Conservation (phyloP, 1,140 invertebrate species). For the Adoxophyes honmai region DNA sequence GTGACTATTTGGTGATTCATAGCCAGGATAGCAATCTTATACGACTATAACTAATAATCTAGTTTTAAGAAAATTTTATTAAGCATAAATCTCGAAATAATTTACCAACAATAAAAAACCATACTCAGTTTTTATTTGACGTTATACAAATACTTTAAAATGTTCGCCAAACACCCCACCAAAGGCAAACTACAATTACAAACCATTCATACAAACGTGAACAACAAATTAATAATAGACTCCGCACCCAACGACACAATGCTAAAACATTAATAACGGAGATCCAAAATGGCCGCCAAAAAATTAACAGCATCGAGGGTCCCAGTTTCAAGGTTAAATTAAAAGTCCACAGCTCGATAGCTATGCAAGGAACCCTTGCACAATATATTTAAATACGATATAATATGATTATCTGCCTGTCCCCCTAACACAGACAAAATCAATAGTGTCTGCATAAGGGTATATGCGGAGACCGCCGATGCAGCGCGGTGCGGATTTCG, state of each 20-base stretch:
- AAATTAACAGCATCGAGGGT: constrained; percentile 7
- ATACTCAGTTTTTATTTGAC: too few relatives aligned
- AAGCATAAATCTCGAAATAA: too few relatives aligned
- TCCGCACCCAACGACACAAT: neutral
- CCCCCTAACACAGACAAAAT: constrained; percentile 76
- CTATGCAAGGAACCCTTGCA: constrained; percentile 33
- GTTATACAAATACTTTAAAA: too few relatives aligned
- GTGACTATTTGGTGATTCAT: too few relatives aligned
- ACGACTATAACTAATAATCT: too few relatives aligned
- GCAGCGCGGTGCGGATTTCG: constrained; percentile 18
- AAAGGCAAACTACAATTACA: too few relatives aligned
- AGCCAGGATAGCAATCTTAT: too few relatives aligned
- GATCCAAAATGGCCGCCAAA: constrained; percentile 6
- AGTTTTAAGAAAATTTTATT: too few relatives aligned
- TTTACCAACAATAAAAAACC: too few relatives aligned
- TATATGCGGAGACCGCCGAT: constrained; percentile 52
- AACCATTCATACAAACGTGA: too few relatives aligned
- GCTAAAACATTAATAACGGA: neutral
- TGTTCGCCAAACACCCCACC: too few relatives aligned
- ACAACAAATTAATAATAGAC: neutral
- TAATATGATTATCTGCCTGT: constrained; percentile 72
- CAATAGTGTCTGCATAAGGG: constrained; percentile 63
- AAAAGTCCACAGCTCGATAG: constrained; percentile 21
- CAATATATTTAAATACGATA: constrained; percentile 70
- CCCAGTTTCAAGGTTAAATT: constrained; percentile 54